phyloP scores from a whole-genome alignment of 1,140 invertebrate genomes.

The Drosophila nikananu region DNA sequence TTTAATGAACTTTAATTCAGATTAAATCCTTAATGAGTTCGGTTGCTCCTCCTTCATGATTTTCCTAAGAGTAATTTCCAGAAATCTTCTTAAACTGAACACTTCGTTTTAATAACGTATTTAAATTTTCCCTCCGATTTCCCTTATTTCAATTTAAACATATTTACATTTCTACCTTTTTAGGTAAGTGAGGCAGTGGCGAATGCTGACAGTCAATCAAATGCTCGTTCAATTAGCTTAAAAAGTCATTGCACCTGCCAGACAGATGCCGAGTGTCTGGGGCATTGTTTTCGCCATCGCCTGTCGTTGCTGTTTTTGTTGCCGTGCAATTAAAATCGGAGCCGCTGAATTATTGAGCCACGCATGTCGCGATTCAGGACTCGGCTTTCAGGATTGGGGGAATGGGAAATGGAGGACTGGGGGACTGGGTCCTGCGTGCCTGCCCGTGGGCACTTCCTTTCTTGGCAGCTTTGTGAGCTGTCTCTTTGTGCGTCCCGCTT shows the following conservation, averaged over 20 bases:
- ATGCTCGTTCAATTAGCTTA: slow-evolving; percentile 68
- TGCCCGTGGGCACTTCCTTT: slow-evolving; percentile 56
- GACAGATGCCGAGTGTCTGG: slow-evolving; percentile 30
- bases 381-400: not conserved
- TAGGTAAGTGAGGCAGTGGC: not conserved
- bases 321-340: slow-evolving; percentile 68
- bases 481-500: slow-evolving; percentile 62
- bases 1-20: no score
- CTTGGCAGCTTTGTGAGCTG: slow-evolving; percentile 46
- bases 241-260: slow-evolving; percentile 63
- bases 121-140: not conserved
- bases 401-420: not conserved
- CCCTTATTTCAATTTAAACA: not conserved
- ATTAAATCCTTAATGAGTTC: no score
- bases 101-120: not conserved
- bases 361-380: slow-evolving; percentile 48
- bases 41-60: not conserved
- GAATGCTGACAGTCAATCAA: slow-evolving; percentile 63
- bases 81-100: not conserved
- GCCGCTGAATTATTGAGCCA: slow-evolving; percentile 72
- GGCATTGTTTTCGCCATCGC: slow-evolving; percentile 22
- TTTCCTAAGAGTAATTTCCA: not conserved
- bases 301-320: slow-evolving; percentile 19
- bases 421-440: slow-evolving; percentile 2
- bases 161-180: slow-evolving; percentile 53